Evolutionary conservation across 2,888 invertebrate species (phyloP), one percentile per base, ranked within the genome.

Genomic region (Andrena haemorrhoa): DNA sequence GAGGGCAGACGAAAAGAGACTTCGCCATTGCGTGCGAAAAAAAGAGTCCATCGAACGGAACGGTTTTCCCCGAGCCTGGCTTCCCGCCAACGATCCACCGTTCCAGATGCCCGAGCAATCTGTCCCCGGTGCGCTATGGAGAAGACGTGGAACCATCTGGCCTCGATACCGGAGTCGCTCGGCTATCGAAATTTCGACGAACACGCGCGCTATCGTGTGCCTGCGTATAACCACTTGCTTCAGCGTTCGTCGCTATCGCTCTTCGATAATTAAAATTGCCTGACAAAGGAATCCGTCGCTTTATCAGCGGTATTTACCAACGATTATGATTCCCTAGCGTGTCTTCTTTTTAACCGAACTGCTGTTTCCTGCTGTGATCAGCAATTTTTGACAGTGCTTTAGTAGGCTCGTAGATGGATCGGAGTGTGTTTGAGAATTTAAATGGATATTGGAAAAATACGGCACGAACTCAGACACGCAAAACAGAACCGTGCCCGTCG

Each of bases 401-500:
- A 7, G 20, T 5, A 20, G 23, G 26, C 3, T 12, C 12, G 12
- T 5, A 10, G 6, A 5, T 41, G 12, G 64, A 47, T 41, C 35
- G 41, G n/a, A 23, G 33, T n/a, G 7, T 7, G n/a, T 20, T 31
- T 7, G 29, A 3, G 20, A 56, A 51, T 60, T 47, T 35, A 49
- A 49, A 69, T 6, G 16, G 26, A 41, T 4, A 29, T 16, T 35
- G 35, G 47, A 58, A 33, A 49, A 56, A 31, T 20, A n/a, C 5
- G 23, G 16, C 20, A 33, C 6, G 51, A 58, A 58, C 76, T 79
- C 69, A 73, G 58, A 76, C 82, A 65, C 20, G 83, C 79, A 64
- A 87, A 20, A 85, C 83, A 86, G 76, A 74, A 81, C 82, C 83
- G 51, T 87, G 87, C 82, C 82, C 86, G 86, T 76, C 79, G 68